A percentile compares a stretch with the other conserved stretches of the same genome.
These are phyloP conservation scores for Chrysogorgia sp. DNA, from an alignment of 92 coral and sea anemone species.

Conservation along the genomic window DNA sequence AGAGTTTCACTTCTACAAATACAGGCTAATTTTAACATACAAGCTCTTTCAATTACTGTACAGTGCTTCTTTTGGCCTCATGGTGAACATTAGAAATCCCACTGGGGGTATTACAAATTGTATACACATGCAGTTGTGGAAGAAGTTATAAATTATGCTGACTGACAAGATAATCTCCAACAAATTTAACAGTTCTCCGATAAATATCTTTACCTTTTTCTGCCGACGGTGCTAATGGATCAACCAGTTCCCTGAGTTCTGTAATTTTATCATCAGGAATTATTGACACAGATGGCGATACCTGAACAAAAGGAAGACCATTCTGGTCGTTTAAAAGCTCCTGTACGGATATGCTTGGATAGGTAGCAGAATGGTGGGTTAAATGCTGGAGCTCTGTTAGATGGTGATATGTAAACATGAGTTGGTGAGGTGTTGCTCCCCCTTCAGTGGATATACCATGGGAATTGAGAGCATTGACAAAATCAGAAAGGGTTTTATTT, in stretches of 20 bases:
- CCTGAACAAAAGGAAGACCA: neutral
- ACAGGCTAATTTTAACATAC: too few relatives aligned
- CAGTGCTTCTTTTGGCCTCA: too few relatives aligned
- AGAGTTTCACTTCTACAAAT: too few relatives aligned
- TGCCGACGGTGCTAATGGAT: neutral
- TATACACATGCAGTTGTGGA: too few relatives aligned
- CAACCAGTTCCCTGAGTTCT: constrained; percentile 1
- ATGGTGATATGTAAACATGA: neutral
- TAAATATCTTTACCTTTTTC: constrained; percentile 7
- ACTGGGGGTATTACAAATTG: too few relatives aligned
- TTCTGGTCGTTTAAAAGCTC: constrained; percentile 6
- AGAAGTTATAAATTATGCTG: neutral
- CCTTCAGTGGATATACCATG: too few relatives aligned
- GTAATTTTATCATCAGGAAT: neutral
- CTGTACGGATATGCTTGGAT: neutral
- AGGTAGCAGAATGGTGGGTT: neutral
- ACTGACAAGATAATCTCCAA: neutral
- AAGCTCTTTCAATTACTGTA: too few relatives aligned
- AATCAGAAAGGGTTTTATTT: too few relatives aligned
- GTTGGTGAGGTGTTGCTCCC: too few relatives aligned
- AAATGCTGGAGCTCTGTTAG: neutral
- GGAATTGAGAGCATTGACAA: too few relatives aligned
- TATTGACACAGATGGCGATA: neutral
- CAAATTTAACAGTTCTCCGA: constrained; percentile 2
- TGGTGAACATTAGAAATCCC: too few relatives aligned